Conservation (phyloP, 2,888 invertebrate genomes). For the Pollenia labialis region DNA sequence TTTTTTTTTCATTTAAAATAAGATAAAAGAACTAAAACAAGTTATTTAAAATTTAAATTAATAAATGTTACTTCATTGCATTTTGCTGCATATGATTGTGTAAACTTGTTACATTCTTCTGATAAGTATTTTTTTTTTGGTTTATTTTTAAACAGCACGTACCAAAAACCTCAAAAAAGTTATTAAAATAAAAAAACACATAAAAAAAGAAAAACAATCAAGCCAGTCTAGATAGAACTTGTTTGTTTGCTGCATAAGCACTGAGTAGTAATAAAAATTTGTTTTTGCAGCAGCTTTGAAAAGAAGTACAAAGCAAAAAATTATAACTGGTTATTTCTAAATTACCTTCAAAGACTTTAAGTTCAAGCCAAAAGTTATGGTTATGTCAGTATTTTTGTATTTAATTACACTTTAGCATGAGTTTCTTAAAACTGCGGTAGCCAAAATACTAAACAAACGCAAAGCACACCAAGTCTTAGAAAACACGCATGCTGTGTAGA, state of each 20-base stretch:
- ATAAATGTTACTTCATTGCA: slow-evolving; percentile 47
- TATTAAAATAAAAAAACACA: slow-evolving; percentile 30
- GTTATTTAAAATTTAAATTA: slow-evolving; percentile 54
- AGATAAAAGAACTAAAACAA: slow-evolving; percentile 52
- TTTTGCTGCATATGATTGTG: slow-evolving; percentile 13
- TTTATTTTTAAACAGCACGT: slow-evolving; percentile 68
- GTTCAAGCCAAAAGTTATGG: slow-evolving; percentile 73
- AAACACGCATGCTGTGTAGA: slow-evolving; percentile 50
- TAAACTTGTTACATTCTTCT: slow-evolving; percentile 61
- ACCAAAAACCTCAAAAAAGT: slow-evolving; percentile 70
- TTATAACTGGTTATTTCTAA: slow-evolving; percentile 71
- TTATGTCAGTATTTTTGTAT: slow-evolving; percentile 67
- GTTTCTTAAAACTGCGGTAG: slow-evolving; percentile 63
- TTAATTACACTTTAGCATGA: slow-evolving; percentile 72
- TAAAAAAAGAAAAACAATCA: slow-evolving; percentile 35
- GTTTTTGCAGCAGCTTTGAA: slow-evolving; percentile 42
- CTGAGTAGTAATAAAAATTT: slow-evolving; percentile 68
- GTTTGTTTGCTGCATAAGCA: slow-evolving; percentile 21
- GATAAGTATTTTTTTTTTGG: slow-evolving; percentile 1
- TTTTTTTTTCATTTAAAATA: slow-evolving; percentile 3
- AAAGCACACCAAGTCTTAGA: slow-evolving; percentile 16
- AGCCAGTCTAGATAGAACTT: slow-evolving; percentile 54
- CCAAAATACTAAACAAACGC: slow-evolving; percentile 43
- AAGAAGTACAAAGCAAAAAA: slow-evolving; percentile 27
- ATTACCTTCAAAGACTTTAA: slow-evolving; percentile 70